Evolutionary conservation across 2,797 vertebrate species (phyloP), one percentile per base, ranked within the genome.

Genomic region (Schizopygopsis malacanthus): DNA sequence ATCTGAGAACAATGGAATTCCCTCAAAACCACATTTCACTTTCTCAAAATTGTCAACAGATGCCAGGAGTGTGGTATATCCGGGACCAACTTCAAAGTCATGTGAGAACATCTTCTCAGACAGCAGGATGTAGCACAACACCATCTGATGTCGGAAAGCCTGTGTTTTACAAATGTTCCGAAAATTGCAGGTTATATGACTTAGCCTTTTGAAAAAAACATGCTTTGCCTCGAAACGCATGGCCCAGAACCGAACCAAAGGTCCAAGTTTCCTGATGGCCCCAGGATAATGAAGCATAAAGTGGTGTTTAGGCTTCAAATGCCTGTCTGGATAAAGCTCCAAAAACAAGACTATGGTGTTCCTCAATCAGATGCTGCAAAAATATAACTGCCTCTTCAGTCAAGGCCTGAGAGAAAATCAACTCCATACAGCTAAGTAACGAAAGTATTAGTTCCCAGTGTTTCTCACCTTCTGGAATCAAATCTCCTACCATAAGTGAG

Each of bases 201-300:
- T 9, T 13, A 77, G 3, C 47, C 33, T 63, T 59, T 83, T 79
- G 15, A 83, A 83, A 28, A 28, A 63, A 12, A 4, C 56, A 63
- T 63, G 59, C 59, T 25, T 61, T 5, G 59, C 59, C 59, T 63
- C 4, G 5, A 63, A 63, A 63, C n/a, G 11, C 59, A 63, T 63
- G n/a, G 11, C 28, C 59, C 59, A 63, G 59, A 63, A 63, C 59
- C 6, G 59, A 63, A 28, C 59, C 59, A 63, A 25, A 63, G 59
- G 59, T 28, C 59, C 12, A 28, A 28, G 59, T 63, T 61, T 63
- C 59, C 59, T 63, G 59, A 63, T 63, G n/a, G 80, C 67, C n/a
- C 73, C 63, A 56, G 85, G 81, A 50, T 78, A 87, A 59, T 87
- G 81, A 18, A 83, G 47, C 82, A 85, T 87, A 50, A 85, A 85